Conservation (phyloP, 2,113 vertebrate genomes). For the Numida meleagris region DNA sequence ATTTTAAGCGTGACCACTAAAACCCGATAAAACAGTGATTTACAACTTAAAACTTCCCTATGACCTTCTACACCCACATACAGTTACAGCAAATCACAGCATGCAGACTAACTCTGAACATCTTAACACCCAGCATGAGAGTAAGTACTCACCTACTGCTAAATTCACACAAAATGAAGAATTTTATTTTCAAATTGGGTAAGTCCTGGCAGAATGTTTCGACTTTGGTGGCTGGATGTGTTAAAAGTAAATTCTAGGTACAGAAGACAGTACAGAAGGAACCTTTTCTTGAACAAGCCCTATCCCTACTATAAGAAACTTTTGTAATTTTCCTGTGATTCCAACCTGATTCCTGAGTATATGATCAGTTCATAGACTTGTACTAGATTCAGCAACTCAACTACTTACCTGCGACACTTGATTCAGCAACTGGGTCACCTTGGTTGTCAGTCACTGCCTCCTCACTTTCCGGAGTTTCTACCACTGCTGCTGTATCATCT, state of each 20-base stretch:
- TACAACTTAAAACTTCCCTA: not conserved
- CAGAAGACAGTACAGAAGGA: not conserved
- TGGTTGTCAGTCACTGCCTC: not conserved
- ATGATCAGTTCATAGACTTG: not conserved
- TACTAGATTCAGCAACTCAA: not conserved
- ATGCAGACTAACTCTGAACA: not conserved
- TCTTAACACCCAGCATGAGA: not conserved
- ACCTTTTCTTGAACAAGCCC: not conserved
- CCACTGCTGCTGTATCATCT: not conserved
- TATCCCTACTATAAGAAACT: not conserved
- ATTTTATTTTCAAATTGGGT: not conserved
- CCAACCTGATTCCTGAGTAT: not conserved
- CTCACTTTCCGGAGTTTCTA: conserved; percentile 24
- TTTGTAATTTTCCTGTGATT: not conserved
- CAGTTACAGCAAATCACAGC: not conserved
- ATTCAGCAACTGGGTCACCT: not conserved
- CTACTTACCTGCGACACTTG: conserved; percentile 27
- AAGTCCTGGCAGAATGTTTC: not conserved
- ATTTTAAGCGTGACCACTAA: not conserved
- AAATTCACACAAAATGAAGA: not conserved
- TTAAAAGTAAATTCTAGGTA: not conserved
- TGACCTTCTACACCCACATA: not conserved
- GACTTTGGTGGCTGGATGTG: not conserved
- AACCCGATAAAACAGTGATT: not conserved
- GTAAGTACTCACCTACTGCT: not conserved